phyloP scores from a whole-genome alignment of 2,888 invertebrate genomes.

The Orthosia cruda region DNA sequence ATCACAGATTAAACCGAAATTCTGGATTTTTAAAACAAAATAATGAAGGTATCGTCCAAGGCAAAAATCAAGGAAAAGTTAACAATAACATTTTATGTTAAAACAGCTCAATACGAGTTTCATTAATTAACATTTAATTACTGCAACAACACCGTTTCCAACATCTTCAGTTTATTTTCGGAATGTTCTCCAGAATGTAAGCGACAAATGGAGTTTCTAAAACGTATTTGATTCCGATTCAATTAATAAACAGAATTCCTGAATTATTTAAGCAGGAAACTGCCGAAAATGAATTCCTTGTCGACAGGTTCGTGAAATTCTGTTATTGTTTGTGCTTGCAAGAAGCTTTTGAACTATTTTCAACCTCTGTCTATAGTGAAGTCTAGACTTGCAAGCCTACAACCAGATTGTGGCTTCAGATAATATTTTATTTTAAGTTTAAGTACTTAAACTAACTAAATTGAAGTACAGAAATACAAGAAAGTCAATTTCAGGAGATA shows the following conservation, averaged over 20 bases:
- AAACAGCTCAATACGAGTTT: neutral
- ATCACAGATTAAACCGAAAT: too few relatives aligned
- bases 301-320: neutral
- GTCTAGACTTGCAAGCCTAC: neutral
- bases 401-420: neutral
- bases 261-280: slow-evolving; percentile 4
- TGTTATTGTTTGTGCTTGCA: neutral
- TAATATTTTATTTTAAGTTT: neutral
- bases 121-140: neutral
- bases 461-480: neutral
- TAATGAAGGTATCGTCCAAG: neutral
- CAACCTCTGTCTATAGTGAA: neutral
- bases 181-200: slow-evolving; percentile 9
- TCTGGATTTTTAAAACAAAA: too few relatives aligned
- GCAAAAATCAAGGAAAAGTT: neutral
- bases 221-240: slow-evolving; percentile 23
- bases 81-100: neutral
- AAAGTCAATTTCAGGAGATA: neutral
- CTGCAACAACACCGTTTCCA: neutral
- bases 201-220: neutral
- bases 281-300: slow-evolving; percentile 5
- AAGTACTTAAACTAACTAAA: neutral
- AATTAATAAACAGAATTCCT: slow-evolving; percentile 24
- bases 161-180: neutral
- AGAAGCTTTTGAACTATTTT: slow-evolving; percentile 8